A percentile compares a stretch with the other conserved stretches of the same genome.
phyloP scores from a whole-genome alignment of 2,888 invertebrate genomes.

The Ephialtes manifestator region DNA sequence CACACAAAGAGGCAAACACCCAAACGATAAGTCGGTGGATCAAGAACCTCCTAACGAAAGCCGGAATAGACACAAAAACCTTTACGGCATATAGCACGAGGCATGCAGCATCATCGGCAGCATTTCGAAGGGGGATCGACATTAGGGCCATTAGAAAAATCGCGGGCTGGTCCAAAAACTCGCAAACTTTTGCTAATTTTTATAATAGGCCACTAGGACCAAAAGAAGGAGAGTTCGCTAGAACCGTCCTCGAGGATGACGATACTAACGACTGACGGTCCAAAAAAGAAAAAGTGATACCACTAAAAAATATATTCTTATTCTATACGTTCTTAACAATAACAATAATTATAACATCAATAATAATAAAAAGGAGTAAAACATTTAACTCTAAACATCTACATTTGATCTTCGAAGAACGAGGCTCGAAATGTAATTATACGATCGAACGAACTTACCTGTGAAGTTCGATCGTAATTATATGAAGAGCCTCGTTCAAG shows the following conservation, averaged over 20 bases:
- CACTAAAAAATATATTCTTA: no score
- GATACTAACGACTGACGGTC: no score
- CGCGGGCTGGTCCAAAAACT: constrained; percentile 39
- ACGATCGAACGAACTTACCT: no score
- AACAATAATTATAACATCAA: no score
- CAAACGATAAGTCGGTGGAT: constrained; percentile 66
- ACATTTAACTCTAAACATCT: no score
- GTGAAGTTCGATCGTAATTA: no score
- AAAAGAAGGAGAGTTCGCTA: neutral
- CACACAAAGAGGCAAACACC: constrained; percentile 48
- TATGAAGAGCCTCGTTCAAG: no score
- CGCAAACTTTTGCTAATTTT: constrained; percentile 42
- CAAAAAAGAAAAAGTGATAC: no score
- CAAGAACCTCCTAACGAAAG: constrained; percentile 47
- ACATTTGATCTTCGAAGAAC: no score
- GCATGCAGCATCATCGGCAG: constrained; percentile 58
- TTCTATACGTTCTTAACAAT: no score
- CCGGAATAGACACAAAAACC: constrained; percentile 58
- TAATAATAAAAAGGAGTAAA: no score
- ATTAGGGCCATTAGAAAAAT: constrained; percentile 49
- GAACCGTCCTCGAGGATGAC: neutral
- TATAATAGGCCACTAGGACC: constrained; percentile 26
- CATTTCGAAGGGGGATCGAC: constrained; percentile 38
- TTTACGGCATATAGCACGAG: constrained; percentile 64
- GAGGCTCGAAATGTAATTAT: no score